Conservation (phyloP, 1,140 invertebrate species). For the Bursaphelenchus mucronatus region DNA sequence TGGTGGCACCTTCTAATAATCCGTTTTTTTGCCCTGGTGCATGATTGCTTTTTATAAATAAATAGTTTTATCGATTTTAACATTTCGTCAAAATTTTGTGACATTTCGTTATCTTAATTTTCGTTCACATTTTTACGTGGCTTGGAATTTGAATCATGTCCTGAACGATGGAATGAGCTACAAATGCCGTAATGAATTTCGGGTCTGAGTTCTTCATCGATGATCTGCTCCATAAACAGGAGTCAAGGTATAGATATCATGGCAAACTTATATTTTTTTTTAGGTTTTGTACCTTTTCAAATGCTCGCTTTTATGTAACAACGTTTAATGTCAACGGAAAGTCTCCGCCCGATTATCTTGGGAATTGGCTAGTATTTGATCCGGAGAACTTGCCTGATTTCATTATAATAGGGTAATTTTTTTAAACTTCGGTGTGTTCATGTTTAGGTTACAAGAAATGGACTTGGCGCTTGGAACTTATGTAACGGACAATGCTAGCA, state of each 20-base stretch:
- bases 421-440: neutral
- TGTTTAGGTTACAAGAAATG: slow-evolving; percentile 59
- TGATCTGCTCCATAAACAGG: slow-evolving; percentile 47
- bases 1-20: no score
- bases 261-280: slow-evolving; percentile 10
- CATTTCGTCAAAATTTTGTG: no score
- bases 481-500: slow-evolving; percentile 50
- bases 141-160: slow-evolving; percentile 5
- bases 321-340: slow-evolving; percentile 59
- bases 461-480: slow-evolving; percentile 58
- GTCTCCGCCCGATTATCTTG: slow-evolving; percentile 42
- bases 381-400: slow-evolving; percentile 42
- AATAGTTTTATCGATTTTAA: no score
- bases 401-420: slow-evolving; percentile 53
- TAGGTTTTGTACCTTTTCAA: slow-evolving; percentile 52
- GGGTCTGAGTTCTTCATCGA: slow-evolving; percentile 36
- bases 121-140: neutral
- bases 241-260: slow-evolving; percentile 32
- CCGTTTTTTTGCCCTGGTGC: no score
- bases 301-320: slow-evolving; percentile 46
- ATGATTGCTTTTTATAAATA: no score
- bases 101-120: neutral
- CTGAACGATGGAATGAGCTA: neutral
- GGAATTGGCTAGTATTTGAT: slow-evolving; percentile 46
- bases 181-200: slow-evolving; percentile 4